Conservation (phyloP, 2,113 vertebrate species). For the Ellobius talpinus region DNA sequence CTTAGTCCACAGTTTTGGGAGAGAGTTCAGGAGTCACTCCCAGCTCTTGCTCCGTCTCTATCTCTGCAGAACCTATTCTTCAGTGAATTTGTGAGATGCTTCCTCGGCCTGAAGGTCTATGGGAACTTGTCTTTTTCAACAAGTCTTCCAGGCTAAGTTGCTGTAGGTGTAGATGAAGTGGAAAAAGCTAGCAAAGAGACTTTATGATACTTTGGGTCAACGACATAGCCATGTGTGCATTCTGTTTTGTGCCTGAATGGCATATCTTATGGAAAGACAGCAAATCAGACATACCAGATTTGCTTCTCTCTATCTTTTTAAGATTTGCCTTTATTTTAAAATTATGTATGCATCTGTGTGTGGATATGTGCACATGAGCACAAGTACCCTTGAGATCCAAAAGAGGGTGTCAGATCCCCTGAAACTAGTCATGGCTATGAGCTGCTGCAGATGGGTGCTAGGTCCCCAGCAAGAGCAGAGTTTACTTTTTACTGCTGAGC, state of each 20-base stretch:
- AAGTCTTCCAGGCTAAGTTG: conserved; percentile 64
- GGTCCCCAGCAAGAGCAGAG: neutral
- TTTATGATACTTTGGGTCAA: neutral
- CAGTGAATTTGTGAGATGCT: conserved; percentile 51
- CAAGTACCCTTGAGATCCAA: neutral
- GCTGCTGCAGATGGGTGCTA: neutral
- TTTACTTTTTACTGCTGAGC: neutral
- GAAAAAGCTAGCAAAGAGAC: neutral
- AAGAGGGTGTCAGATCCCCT: neutral
- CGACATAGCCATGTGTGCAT: neutral
- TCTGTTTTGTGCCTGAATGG: neutral
- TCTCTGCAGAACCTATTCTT: conserved; percentile 72
- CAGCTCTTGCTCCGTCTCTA: conserved; percentile 69
- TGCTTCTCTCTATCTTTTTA: neutral
- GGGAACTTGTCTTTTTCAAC: conserved; percentile 51
- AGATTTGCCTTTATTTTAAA: neutral
- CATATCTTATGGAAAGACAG: neutral
- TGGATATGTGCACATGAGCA: neutral
- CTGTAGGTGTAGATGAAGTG: conserved; percentile 29
- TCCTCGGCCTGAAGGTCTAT: conserved; percentile 76
- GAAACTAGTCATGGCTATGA: neutral
- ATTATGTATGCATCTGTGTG: neutral
- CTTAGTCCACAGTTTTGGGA: conserved; percentile 77
- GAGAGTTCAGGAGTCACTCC: conserved; percentile 55
- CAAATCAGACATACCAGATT: neutral